Conservation (phyloP, 2,113 vertebrate species). For the Geococcyx californianus region DNA sequence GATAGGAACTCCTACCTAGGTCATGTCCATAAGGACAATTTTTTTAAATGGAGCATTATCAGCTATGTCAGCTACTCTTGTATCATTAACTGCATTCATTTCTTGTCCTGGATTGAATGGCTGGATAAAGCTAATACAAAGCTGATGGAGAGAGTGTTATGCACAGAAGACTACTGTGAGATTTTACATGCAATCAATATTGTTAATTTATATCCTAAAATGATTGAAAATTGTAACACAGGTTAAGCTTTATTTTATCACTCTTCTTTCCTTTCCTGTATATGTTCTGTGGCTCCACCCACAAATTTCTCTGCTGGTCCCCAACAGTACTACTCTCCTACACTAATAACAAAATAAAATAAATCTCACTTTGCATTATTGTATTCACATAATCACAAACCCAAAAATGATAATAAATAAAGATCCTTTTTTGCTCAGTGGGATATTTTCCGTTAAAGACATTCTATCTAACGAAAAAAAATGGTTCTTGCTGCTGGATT, state of each 20-base stretch:
- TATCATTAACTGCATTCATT: not conserved
- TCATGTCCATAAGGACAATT: not conserved
- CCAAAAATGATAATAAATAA: not conserved
- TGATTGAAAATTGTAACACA: not conserved
- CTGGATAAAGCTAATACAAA: not conserved
- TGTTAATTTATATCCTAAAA: not conserved
- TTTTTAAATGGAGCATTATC: not conserved
- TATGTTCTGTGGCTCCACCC: not conserved
- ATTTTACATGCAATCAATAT: not conserved
- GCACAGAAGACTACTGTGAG: not conserved
- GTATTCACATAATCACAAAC: not conserved
- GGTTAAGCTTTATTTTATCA: not conserved
- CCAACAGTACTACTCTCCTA: not conserved
- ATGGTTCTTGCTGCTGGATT: not conserved
- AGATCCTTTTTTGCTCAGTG: not conserved
- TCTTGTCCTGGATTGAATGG: fast-evolving
- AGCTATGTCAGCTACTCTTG: not conserved
- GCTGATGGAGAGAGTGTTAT: not conserved
- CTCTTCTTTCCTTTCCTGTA: not conserved
- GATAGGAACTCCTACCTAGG: not conserved
- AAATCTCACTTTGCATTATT: too few relatives aligned
- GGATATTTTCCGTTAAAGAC: not conserved
- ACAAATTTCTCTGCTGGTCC: not conserved
- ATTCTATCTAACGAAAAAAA: not conserved
- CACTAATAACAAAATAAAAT: not conserved